Evolutionary conservation across 1,140 invertebrate genomes (phyloP), one percentile per base, ranked within the genome.

Genomic region (Lerema accius): DNA sequence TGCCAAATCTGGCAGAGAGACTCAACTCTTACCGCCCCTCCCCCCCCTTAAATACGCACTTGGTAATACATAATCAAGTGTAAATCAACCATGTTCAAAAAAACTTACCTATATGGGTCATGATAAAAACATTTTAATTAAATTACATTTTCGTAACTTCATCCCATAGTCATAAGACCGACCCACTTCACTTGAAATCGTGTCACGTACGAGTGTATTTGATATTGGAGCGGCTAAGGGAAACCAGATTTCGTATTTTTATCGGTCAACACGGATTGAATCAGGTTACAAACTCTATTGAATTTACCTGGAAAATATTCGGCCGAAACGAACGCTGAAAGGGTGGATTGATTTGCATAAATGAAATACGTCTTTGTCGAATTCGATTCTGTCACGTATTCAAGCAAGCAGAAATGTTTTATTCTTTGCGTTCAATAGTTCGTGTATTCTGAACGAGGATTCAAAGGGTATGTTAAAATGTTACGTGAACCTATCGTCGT

Each of bases 261-360:
- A 32, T 32, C 40, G 53, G 53, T 56, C 53, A 56, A 56, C 42
- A 56, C 39, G 40, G 40, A 56, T 56, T 43, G 53, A 56, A 56
- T 56, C 53, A 56, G 23, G 53, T 56, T 56, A 56, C 53, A 56
- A 42, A 45, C 45, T 56, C 53, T 56, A 56, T 45, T 56, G 53
- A 56, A 56, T 56, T 17, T 56, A 28, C 28, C 10, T 56, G 51
- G 23, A 26, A 56, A 45, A 45, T 56, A 45, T 56, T 35, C 9
- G 23, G 23, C 15, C 19, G n/a, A 55, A 28, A 1, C 19, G 3
- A 48, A 19, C 19, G 45, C n/a, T 1, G 23, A 45, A 48, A 48
- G 45, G 45, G 19, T 10, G 39, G 23, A 43, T n/a, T 43, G 14
- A 56, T 43, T 23, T 56, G 40, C 39, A 53, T 53, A 53, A 19